Conservation (phyloP, 2,113 vertebrate species). For the Actenoides hombroni region DNA sequence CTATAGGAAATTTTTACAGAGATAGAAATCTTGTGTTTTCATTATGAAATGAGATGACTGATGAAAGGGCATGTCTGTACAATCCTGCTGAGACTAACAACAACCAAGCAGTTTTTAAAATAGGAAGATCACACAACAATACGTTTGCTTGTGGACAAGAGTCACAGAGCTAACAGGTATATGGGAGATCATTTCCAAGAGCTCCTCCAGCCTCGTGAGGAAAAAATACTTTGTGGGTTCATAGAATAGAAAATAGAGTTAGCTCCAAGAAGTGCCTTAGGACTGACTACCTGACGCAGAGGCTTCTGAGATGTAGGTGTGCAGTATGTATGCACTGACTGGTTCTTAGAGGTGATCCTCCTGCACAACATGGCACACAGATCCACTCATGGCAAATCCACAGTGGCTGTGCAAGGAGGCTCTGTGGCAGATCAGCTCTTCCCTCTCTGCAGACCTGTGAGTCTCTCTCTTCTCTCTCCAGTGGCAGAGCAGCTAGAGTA, state of each 20-base stretch:
- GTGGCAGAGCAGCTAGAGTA: background rate
- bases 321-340: background rate
- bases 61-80: background rate
- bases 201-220: background rate
- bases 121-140: background rate
- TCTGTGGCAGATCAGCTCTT: background rate
- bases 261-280: background rate
- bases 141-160: background rate
- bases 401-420: background rate
- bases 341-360: background rate
- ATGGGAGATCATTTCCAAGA: background rate
- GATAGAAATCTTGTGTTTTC: background rate
- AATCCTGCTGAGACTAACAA: background rate
- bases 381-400: background rate
- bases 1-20: background rate
- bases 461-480: background rate
- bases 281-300: background rate
- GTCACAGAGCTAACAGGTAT: background rate
- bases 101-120: background rate
- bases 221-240: background rate
- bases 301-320: background rate
- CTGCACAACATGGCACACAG: no score
- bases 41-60: background rate
- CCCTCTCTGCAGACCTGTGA: background rate
- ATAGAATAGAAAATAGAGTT: background rate